phyloP scores from a whole-genome alignment of 2,113 vertebrate species.

The rabbit (Oryctolagus cuniculus) region mOryCun1.1 NC_091443.1:106188501-106189000 shows the following conservation, averaged over 20 bases:
- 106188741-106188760: background rate
- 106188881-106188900: background rate
- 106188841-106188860: background rate
- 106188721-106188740: background rate
- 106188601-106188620: background rate
- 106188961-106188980: too few species aligned
- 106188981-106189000: too few species aligned
- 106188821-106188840: too few species aligned
- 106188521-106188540: background rate
- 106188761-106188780: background rate
- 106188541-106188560: background rate
- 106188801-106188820: background rate
- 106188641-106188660: too few species aligned
- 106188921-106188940: too few species aligned
- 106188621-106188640: background rate
- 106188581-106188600: background rate
- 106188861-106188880: background rate
- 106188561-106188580: background rate
- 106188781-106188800: background rate
- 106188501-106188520: background rate
- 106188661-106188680: background rate
- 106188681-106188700: too few species aligned
- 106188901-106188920: too few species aligned
- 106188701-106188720: background rate
- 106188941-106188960: too few species aligned